A percentile compares a stretch with the other conserved stretches of the same genome.
These are phyloP conservation scores for Larimichthys crocea DNA, from an alignment of 2,113 vertebrate species.

Conservation along the genomic window DNA sequence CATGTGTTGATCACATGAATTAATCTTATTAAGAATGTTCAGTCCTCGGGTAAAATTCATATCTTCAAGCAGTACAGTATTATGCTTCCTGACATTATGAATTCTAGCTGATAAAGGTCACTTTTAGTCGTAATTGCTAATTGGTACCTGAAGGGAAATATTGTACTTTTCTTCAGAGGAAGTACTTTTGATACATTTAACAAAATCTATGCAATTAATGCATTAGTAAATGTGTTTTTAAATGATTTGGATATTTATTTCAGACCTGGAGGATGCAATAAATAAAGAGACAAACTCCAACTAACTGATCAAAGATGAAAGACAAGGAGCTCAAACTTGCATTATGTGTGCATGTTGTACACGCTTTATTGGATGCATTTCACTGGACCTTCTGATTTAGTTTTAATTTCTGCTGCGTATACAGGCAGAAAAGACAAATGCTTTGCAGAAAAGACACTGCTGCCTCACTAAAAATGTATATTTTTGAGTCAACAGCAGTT, in stretches of 20 bases:
- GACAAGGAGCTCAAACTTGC: background rate
- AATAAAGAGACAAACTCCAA: background rate
- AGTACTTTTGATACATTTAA: background rate
- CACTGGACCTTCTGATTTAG: background rate
- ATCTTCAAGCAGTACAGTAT: background rate
- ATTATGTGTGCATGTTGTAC: background rate
- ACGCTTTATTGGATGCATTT: background rate
- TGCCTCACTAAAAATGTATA: background rate
- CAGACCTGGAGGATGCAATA: background rate
- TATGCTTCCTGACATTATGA: background rate
- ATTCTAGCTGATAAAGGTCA: background rate
- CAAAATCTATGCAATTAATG: too few relatives aligned
- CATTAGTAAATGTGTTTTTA: background rate
- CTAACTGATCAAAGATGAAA: background rate
- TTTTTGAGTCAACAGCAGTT: constrained; percentile 2
- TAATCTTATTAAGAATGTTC: background rate
- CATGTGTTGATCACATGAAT: background rate
- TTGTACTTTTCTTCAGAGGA: background rate
- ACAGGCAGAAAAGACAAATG: background rate
- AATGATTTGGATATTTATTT: background rate
- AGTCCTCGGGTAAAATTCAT: background rate
- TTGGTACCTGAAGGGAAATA: background rate
- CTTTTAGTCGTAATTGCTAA: background rate
- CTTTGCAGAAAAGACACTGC: background rate
- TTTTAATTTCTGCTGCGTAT: background rate